Evolutionary conservation across 2,888 invertebrate species (phyloP), one percentile per base, ranked within the genome.

Genomic region (Pteria penguin): DNA sequence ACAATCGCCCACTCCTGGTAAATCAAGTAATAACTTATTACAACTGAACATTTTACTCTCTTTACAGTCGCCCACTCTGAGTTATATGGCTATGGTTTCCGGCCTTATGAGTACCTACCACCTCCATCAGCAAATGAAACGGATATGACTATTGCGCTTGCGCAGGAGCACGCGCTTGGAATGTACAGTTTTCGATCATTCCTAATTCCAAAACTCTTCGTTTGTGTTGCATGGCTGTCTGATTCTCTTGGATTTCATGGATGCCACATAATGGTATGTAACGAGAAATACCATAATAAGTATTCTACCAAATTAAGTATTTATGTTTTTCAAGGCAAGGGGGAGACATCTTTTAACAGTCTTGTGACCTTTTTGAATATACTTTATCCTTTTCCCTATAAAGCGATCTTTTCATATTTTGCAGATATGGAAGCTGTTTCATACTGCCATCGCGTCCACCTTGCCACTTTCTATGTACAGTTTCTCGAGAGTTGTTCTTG

Each of bases 121-220:
- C 83, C 85, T 61, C 82, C 83, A 2, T 52, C 31, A 27, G 61
- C 58, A 24, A 33, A 73, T 32, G 74, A 33, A 11, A 18, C 55
- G 18, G 65, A 66, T 29, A 57, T 54, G n/a, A 67, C 73, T 8
- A 67, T 68, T 31, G 73, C 75, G 4, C 73, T 68, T 22, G 58
- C 58, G 58, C 83, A 83, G 75, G 87, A 88, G 78, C 73, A 84
- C 1, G 26, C 74, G n/a, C 75, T 82, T 11, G 88, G 88, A 14
- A 89, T 90, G 89, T 86, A 82, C 76, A 86, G 86, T 65, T 81
- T 90, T 68, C 78, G 90, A 11, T 87, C 87, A 2, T 89, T 88
- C 33, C 68, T 90, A 5, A 83, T 84, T 27, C 89, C 88, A 1
- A 81, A 82, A 27, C 54, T 87, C 24, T 82, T 85, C 66, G 74